Conservation (phyloP, 1,140 invertebrate genomes). For the Drosophila repleta region DNA sequence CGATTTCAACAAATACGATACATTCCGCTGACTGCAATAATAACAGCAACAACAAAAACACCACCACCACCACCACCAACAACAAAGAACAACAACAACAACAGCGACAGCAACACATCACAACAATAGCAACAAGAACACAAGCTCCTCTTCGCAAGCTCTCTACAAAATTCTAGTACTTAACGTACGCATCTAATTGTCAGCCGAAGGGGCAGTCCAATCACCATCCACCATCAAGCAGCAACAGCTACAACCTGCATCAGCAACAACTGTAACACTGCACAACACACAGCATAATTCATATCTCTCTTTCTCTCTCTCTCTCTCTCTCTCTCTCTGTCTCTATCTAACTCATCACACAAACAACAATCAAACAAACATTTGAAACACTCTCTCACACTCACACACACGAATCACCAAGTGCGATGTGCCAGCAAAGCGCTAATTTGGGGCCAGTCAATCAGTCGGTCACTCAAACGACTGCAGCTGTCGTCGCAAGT, state of each 20-base stretch:
- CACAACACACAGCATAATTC: constrained; percentile 2
- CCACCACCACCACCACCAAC: constrained; percentile 17
- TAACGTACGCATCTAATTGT: constrained; percentile 20
- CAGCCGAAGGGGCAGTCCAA: constrained; percentile 16
- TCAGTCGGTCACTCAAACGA: constrained; percentile 25
- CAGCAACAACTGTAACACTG: constrained; percentile 25
- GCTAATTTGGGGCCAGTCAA: constrained; percentile 20
- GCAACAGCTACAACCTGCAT: constrained; percentile 23
- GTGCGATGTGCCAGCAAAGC: constrained; percentile 7
- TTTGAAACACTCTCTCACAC: constrained; percentile 3
- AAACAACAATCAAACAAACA: constrained; percentile 1
- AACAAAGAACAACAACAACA: constrained; percentile 25
- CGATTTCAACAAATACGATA: constrained; percentile 70
- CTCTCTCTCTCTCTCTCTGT: neutral
- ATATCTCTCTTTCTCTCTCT: neutral
- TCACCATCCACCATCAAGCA: constrained; percentile 23
- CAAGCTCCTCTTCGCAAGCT: constrained; percentile 33
- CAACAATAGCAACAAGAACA: constrained; percentile 24
- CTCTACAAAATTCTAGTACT: constrained; percentile 18
- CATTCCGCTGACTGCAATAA: constrained; percentile 67
- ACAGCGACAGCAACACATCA: constrained; percentile 33
- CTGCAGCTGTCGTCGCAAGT: constrained; percentile 32
- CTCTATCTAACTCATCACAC: constrained; percentile 10
- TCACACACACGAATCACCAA: constrained; percentile 10
- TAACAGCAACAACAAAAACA: constrained; percentile 17